Conservation (phyloP, 2,888 invertebrate species). For the Sthenelais limicola region DNA sequence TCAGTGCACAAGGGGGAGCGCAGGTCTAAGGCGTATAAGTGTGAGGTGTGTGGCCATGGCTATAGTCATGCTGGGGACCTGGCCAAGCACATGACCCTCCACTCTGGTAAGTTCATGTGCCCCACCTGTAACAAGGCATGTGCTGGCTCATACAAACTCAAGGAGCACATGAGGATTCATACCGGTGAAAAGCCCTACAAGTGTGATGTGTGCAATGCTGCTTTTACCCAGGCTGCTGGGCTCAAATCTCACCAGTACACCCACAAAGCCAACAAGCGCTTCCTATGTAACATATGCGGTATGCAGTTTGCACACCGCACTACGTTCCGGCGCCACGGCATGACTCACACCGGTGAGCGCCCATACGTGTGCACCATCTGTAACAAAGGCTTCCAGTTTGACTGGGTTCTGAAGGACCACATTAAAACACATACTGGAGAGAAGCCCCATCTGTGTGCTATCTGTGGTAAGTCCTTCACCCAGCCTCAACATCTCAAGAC, state of each 20-base stretch:
- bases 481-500: slow-evolving; percentile 27
- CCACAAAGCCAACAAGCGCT: slow-evolving; percentile 21
- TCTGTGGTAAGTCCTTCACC: slow-evolving; percentile 23
- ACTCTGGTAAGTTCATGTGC: slow-evolving; percentile 26
- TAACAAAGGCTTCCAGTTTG: slow-evolving; percentile 29
- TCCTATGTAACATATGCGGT: slow-evolving; percentile 28
- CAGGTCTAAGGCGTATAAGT: slow-evolving; percentile 46
- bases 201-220: slow-evolving; percentile 12
- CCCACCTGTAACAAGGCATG: slow-evolving; percentile 27
- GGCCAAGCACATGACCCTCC: slow-evolving; percentile 42
- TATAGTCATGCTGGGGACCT: slow-evolving; percentile 48
- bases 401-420: slow-evolving; percentile 32
- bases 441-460: slow-evolving; percentile 24
- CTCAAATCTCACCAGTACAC: slow-evolving; percentile 32
- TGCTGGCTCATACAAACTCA: slow-evolving; percentile 33
- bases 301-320: slow-evolving; percentile 24
- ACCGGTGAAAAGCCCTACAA: slow-evolving; percentile 23
- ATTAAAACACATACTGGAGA: slow-evolving; percentile 33
- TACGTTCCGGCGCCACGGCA: slow-evolving; percentile 7
- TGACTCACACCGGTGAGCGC: slow-evolving; percentile 28
- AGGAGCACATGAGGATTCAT: slow-evolving; percentile 32
- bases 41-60: slow-evolving; percentile 47
- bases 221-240: slow-evolving; percentile 17
- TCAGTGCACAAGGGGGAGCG: slow-evolving; percentile 50
- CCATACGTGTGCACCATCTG: slow-evolving; percentile 19